Evolutionary conservation across 2,888 invertebrate species (phyloP).

Genomic region (Tipula helvola): DNA sequence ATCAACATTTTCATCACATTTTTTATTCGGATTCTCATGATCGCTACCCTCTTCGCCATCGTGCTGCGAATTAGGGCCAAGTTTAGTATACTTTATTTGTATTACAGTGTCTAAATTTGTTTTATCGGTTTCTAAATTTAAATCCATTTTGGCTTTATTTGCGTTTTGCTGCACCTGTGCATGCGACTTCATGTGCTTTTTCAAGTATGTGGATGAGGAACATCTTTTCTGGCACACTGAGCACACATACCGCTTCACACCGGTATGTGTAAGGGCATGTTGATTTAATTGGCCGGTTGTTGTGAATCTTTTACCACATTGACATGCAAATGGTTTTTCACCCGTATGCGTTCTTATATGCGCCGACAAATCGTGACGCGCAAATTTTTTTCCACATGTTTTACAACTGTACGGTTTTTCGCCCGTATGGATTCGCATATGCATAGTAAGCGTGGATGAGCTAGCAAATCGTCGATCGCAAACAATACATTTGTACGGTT

Average conservation of each 20-base stretch:
- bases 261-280: conserved; percentile 34
- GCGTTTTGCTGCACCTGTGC: background rate
- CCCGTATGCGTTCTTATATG: conserved; percentile 35
- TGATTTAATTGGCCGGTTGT: conserved; percentile 33
- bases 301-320: conserved; percentile 30
- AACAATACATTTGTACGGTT: conserved; percentile 24
- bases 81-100: background rate
- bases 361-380: conserved; percentile 12
- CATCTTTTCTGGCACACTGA: background rate
- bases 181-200: conserved; percentile 6
- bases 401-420: conserved; percentile 32
- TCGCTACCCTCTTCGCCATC: background rate
- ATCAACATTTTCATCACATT: background rate
- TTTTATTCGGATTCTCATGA: background rate
- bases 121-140: background rate
- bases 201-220: conserved; percentile 4
- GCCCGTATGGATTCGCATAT: conserved; percentile 33
- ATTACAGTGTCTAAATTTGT: background rate
- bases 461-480: conserved; percentile 31
- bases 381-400: conserved; percentile 28
- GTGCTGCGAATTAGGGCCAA: background rate
- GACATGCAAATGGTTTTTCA: conserved; percentile 32
- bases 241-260: background rate
- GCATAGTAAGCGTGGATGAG: conserved; percentile 32
- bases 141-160: background rate